Evolutionary conservation across 2,888 invertebrate species (phyloP), one percentile per base, ranked within the genome.

Genomic region (Eueremaeus valkanovi): DNA sequence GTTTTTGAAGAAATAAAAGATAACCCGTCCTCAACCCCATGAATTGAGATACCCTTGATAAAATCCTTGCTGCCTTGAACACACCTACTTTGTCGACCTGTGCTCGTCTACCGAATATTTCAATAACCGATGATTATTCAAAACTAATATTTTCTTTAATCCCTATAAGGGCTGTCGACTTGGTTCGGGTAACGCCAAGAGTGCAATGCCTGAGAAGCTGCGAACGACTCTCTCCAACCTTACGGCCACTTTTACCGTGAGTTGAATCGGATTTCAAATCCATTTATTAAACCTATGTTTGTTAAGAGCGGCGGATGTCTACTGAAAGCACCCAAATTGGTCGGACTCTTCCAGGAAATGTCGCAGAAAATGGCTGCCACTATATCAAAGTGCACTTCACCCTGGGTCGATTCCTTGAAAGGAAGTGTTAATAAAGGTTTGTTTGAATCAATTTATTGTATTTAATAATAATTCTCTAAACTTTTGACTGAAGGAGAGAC

Each of bases 271-370:
- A 45, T 11, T 45, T 16, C 8, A 36, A 36, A 8, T n/a, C n/a
- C 36, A 8, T 36, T 36, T 36, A 11, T 36, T 36, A 11, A 36
- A 16, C 2, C 45, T 3, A 45, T 45, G 45, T 3, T 16, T 45
- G 8, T 18, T n/a, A n/a, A 76, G 76, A 77, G 75, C 42, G 45
- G 63, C n/a, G 70, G 72, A 13, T 77, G 77, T 42, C 24, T 77
- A 16, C 73, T 77, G 40, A 77, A 75, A 70, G 55, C 73, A 21
- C 77, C 77, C 1, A 33, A 68, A 31, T 40, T 77, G 5, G 40
- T 72, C 8, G 40, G 58, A 1, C 66, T 75, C 8, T 75, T 75
- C 36, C 77, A 75, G 36, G 75, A 75, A 16, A 63, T 73, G 33
- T 75, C 77, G 0, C 45, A 77, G 55, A 29, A 63, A 1, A 72